These are phyloP conservation scores for Cepaea nemoralis DNA, from an alignment of 1,140 invertebrate species.

Conservation along the genomic window DNA sequence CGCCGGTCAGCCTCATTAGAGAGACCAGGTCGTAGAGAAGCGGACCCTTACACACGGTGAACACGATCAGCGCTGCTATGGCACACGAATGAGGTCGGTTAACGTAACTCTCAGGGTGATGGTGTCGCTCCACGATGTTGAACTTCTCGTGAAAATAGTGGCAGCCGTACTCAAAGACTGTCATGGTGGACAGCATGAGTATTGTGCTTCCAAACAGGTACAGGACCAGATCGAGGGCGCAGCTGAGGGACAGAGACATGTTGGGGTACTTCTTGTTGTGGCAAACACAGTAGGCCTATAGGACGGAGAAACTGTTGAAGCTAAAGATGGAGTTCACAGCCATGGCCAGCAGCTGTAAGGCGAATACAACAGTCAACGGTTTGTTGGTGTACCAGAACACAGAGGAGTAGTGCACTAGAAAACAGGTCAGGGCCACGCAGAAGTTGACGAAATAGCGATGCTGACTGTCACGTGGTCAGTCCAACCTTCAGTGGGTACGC, in stretches of 20 bases:
- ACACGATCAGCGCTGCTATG: constrained; percentile 54
- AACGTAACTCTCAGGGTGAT: constrained; percentile 49
- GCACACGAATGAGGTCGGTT: constrained; percentile 60
- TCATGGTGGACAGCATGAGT: constrained; percentile 54
- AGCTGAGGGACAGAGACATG: constrained; percentile 46
- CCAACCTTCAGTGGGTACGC: constrained; percentile 44
- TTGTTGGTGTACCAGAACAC: constrained; percentile 69
- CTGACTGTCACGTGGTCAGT: constrained; percentile 45
- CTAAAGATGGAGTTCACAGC: constrained; percentile 53
- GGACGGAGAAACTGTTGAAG: constrained; percentile 53
- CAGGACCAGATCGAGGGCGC: constrained; percentile 44
- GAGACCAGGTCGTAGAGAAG: constrained; percentile 58
- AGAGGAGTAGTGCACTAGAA: constrained; percentile 58
- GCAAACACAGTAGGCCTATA: constrained; percentile 60
- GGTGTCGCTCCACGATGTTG: constrained; percentile 54
- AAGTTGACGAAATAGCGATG: constrained; percentile 61
- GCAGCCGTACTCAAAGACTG: constrained; percentile 61
- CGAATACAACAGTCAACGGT: constrained; percentile 56
- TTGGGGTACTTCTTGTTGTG: constrained; percentile 53
- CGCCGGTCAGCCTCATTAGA: constrained; percentile 55
- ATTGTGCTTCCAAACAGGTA: constrained; percentile 55
- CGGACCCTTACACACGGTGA: constrained; percentile 57
- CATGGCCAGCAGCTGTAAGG: constrained; percentile 56
- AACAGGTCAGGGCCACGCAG: constrained; percentile 53
- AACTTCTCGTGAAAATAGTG: constrained; percentile 60